A percentile compares a stretch with the other conserved stretches of the same genome.
These are phyloP conservation scores for Cremastinae sp. DNA, from an alignment of 2,888 invertebrate species.

Conservation along the genomic window DNA sequence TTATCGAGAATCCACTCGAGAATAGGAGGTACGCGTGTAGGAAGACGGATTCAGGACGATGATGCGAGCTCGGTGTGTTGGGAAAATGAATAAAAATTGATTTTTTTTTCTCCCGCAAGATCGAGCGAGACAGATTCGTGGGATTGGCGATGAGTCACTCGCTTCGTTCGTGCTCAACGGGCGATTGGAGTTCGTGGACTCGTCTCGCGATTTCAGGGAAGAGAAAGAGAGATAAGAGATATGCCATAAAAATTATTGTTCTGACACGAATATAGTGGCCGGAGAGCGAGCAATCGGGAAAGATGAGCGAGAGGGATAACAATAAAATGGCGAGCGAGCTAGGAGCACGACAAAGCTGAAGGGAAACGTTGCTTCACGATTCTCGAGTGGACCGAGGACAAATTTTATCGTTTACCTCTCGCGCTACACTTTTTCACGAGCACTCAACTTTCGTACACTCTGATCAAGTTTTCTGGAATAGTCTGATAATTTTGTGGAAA, in stretches of 20 bases:
- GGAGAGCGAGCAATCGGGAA: slow-evolving; percentile 16
- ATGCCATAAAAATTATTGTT: slow-evolving; percentile 55
- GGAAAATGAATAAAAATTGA: slow-evolving; percentile 45
- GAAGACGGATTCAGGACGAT: slow-evolving; percentile 5
- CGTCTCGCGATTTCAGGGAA: slow-evolving; percentile 9
- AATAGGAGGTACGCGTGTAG: neutral
- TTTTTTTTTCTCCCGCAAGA: slow-evolving; percentile 42
- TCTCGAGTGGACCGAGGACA: neutral
- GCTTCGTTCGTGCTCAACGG: neutral
- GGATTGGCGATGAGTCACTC: slow-evolving; percentile 9
- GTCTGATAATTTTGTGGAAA: slow-evolving; percentile 53
- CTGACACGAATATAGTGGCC: slow-evolving; percentile 63
- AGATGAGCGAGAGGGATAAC: slow-evolving; percentile 65
- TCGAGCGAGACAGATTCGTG: slow-evolving; percentile 10
- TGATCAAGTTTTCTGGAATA: slow-evolving; percentile 40
- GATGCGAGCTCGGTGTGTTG: slow-evolving; percentile 26
- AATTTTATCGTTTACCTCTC: slow-evolving; percentile 46
- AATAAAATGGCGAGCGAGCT: slow-evolving; percentile 73
- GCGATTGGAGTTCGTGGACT: neutral
- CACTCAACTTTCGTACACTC: slow-evolving; percentile 34
- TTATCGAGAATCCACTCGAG: slow-evolving; percentile 23
- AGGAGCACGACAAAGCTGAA: slow-evolving; percentile 22
- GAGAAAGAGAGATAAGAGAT: slow-evolving; percentile 17
- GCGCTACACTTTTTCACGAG: slow-evolving; percentile 42
- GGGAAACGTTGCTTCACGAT: slow-evolving; percentile 17